phyloP scores from a whole-genome alignment of 2,888 invertebrate species.

The Drosophila koepferae region DNA sequence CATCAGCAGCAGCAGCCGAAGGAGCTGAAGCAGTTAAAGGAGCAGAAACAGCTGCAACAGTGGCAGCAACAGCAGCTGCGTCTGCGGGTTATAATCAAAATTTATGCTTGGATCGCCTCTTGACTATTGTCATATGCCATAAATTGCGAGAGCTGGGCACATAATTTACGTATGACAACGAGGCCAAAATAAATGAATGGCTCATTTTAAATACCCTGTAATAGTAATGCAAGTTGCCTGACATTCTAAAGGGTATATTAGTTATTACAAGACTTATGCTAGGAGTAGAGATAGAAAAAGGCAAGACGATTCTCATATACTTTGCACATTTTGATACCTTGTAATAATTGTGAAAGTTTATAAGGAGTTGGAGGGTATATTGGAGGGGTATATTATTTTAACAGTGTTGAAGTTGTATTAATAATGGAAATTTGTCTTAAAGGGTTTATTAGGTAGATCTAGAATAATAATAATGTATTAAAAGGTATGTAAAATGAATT shows the following conservation, averaged over 20 bases:
- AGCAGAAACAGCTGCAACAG: slow-evolving; percentile 2
- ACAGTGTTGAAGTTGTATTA: too few relatives aligned
- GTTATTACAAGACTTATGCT: neutral
- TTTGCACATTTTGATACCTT: neutral
- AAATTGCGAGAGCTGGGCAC: slow-evolving; percentile 59
- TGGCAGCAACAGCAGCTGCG: slow-evolving; percentile 14
- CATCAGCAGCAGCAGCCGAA: neutral
- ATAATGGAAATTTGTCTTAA: too few relatives aligned
- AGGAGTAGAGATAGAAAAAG: too few relatives aligned
- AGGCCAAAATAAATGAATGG: slow-evolving; percentile 69
- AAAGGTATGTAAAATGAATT: too few relatives aligned
- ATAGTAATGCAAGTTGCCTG: neutral
- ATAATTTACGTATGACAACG: slow-evolving; percentile 74
- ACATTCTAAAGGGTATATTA: neutral
- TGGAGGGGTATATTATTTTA: too few relatives aligned
- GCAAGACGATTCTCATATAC: neutral
- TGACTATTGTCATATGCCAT: slow-evolving; percentile 70
- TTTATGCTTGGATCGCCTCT: slow-evolving; percentile 68
- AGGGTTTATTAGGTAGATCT: too few relatives aligned
- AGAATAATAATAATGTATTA: too few relatives aligned
- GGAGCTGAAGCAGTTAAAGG: neutral
- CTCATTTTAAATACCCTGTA: slow-evolving; percentile 53
- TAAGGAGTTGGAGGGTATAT: too few relatives aligned
- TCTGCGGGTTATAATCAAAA: slow-evolving; percentile 65
- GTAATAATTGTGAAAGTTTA: neutral